Conservation (phyloP, 2,888 invertebrate species). For the Ctenicera cuprea region DNA sequence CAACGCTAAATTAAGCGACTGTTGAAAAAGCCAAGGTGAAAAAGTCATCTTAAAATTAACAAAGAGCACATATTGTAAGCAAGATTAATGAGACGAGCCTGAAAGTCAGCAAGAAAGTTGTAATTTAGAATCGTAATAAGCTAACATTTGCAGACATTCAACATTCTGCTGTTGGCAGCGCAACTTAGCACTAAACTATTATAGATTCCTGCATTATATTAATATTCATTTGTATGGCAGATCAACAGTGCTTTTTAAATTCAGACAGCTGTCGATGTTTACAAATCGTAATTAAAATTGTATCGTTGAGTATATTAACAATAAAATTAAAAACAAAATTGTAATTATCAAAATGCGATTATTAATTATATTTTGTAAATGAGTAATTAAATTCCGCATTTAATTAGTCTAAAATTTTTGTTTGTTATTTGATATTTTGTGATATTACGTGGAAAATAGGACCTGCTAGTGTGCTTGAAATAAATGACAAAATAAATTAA, state of each 20-base stretch:
- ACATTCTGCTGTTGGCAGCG: slow-evolving; percentile 43
- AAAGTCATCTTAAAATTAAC: slow-evolving; percentile 25
- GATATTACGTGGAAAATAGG: no score
- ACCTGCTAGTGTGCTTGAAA: no score
- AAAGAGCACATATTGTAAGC: slow-evolving; percentile 28
- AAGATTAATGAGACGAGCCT: slow-evolving; percentile 41
- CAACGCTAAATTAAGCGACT: neutral
- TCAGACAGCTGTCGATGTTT: no score
- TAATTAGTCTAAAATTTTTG: no score
- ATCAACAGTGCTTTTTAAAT: neutral
- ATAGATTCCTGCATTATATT: slow-evolving; percentile 21
- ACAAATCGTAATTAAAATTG: no score
- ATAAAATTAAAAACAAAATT: no score
- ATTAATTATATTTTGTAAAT: no score
- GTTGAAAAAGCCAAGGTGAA: slow-evolving; percentile 10
- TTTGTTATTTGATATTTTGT: no score
- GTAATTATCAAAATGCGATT: no score
- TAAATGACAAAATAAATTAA: no score
- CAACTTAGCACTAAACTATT: slow-evolving; percentile 21
- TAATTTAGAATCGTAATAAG: slow-evolving; percentile 48
- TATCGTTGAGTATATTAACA: no score
- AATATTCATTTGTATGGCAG: slow-evolving; percentile 20
- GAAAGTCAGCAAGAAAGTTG: slow-evolving; percentile 34
- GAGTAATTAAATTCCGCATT: no score
- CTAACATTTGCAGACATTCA: slow-evolving; percentile 47